These are phyloP conservation scores for Lycocorax pyrrhopterus DNA, from an alignment of 2,113 vertebrate species.

Conservation along the genomic window DNA sequence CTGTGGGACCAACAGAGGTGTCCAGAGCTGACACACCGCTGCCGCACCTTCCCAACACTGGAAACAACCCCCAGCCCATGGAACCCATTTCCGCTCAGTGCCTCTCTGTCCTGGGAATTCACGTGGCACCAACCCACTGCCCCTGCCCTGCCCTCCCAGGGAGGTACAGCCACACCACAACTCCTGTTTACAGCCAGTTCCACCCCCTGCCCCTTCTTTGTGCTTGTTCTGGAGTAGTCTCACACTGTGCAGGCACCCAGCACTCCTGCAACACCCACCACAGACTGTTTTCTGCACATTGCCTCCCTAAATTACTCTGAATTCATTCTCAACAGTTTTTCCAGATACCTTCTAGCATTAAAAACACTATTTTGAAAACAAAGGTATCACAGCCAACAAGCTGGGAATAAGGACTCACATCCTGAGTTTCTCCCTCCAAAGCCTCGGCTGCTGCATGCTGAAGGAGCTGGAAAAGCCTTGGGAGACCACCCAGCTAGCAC, in stretches of 20 bases:
- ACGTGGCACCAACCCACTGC: accelerated
- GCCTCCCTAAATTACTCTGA: background rate
- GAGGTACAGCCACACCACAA: background rate
- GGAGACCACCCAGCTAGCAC: background rate
- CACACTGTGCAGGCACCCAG: accelerated
- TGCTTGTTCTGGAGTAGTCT: background rate
- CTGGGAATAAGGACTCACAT: background rate
- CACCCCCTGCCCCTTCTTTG: background rate
- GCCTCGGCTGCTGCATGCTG: background rate
- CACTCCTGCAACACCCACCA: background rate
- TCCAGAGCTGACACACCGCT: background rate
- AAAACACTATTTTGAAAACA: background rate
- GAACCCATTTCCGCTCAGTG: accelerated
- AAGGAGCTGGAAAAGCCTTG: background rate
- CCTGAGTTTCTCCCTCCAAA: background rate
- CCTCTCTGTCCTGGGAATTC: background rate
- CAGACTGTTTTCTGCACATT: background rate
- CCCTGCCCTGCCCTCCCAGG: background rate
- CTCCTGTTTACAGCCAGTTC: background rate
- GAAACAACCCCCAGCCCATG: background rate
- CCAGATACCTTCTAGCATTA: background rate
- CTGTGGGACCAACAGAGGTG: background rate
- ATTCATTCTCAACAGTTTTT: background rate
- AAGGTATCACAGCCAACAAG: background rate
- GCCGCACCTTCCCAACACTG: background rate